Percentiles rank a stretch among this genome's conserved stretches.
Conservation (phyloP, 2,888 invertebrate species). For the Empis stercorea region DNA sequence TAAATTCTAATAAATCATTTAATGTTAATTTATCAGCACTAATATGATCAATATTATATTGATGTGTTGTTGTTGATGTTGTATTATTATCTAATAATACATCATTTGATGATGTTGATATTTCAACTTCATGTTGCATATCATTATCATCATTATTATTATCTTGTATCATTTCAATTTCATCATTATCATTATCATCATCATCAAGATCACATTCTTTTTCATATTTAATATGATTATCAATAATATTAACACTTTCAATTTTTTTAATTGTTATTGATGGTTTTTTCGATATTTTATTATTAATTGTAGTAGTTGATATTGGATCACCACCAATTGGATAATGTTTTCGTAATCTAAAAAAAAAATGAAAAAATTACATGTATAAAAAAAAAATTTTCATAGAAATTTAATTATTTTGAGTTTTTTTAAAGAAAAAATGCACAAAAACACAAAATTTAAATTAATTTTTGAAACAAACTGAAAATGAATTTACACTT, state of each 20-base stretch:
- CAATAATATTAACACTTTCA: conserved; percentile 12
- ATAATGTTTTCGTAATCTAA: conserved; percentile 32
- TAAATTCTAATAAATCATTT: conserved; percentile 31
- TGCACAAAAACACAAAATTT: too few species aligned
- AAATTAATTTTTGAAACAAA: too few species aligned
- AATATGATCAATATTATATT: conserved; percentile 24
- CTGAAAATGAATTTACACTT: too few species aligned
- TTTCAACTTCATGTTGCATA: conserved; percentile 2
- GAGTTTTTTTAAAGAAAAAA: too few species aligned
- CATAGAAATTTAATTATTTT: too few species aligned
- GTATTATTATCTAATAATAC: conserved; percentile 16
- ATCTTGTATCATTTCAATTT: background rate
- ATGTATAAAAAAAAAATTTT: too few species aligned
- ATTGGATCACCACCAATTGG: conserved; percentile 19
- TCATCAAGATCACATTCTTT: background rate
- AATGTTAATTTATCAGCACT: conserved; percentile 32
- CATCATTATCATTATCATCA: background rate
- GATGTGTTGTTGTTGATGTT: conserved; percentile 22
- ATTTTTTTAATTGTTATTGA: conserved; percentile 8
- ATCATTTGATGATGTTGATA: conserved; percentile 16
- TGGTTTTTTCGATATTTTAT: conserved; percentile 9
- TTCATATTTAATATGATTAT: background rate
- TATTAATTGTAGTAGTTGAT: conserved; percentile 13
- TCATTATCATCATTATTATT: background rate
- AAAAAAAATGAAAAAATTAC: too few species aligned